phyloP scores from a whole-genome alignment of 64 coral and sea anemone genomes.

The Montipora capricornis region DNA sequence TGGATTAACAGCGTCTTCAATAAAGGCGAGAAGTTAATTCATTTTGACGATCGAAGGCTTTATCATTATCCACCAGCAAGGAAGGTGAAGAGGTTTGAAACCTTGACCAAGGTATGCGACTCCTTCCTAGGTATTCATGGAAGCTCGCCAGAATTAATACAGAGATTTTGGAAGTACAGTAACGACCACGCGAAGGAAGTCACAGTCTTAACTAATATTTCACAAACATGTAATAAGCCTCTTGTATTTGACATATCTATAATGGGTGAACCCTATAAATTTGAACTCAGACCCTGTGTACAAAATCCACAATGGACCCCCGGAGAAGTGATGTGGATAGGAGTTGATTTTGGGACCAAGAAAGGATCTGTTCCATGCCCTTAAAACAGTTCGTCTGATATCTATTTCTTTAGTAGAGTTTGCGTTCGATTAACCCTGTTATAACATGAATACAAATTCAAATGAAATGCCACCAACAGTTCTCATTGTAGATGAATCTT shows the following conservation, averaged over 20 bases:
- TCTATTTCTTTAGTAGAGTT: too few species aligned
- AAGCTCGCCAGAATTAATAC: constrained; percentile 16
- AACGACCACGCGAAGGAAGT: constrained; percentile 5
- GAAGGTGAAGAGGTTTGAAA: not conserved
- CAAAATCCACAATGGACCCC: constrained; percentile 37
- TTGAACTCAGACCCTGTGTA: constrained; percentile 60
- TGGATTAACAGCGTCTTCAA: constrained; percentile 36
- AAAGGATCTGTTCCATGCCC: not conserved
- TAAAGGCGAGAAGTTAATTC: not conserved
- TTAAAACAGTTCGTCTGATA: not conserved
- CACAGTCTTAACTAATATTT: not conserved
- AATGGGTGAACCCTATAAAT: constrained; percentile 31
- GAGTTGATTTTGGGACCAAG: not conserved
- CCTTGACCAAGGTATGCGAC: constrained; percentile 1
- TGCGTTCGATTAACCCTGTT: too few species aligned
- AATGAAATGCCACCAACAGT: too few species aligned
- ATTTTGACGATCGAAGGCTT: constrained; percentile 49
- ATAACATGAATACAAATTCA: too few species aligned
- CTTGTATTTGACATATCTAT: constrained; percentile 39
- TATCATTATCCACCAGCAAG: constrained; percentile 34
- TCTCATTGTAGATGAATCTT: too few species aligned
- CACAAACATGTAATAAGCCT: not conserved
- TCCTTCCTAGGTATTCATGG: constrained; percentile 51
- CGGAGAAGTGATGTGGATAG: not conserved
- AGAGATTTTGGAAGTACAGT: constrained; percentile 6